Evolutionary conservation across 1,140 invertebrate genomes (phyloP), one percentile per base, ranked within the genome.

Genomic region (Sinella curviseta): DNA sequence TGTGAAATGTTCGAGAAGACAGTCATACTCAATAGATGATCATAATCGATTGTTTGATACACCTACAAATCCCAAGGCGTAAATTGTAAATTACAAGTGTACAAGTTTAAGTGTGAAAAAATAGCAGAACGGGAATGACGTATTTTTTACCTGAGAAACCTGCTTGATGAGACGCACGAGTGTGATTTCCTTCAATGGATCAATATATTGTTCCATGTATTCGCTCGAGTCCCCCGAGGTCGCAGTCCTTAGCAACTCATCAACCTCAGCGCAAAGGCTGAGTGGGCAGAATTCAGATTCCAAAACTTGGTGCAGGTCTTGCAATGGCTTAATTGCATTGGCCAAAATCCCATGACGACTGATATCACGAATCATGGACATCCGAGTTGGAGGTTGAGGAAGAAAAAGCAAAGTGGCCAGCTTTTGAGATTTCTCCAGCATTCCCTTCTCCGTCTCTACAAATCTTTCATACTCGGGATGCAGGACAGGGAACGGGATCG

Each of bases 391-490:
- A 12, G 96, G 95, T 84, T 95, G 95, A 16, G 92, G 91, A 0
- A 99, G 88, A 48, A 95, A 94, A 8, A 99, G 88, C 2, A 99
- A 88, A 0, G 95, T 92, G 0, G 97, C 95, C 30, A 99, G 88
- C 77, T 95, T 92, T 84, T 97, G 94, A 0, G 96, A 94, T 87
- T 98, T 98, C 85, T 97, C 95, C 81, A 96, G 89, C 0, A 96
- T 95, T 84, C 94, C 96, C 85, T 98, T 98, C 86, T 99, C 97
- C 1, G 95, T 96, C 87, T 99, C 97, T 78, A 99, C 95, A 77
- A 98, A 95, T 31, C 96, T 91, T 88, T 99, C 97, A 86, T 98
- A 98, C 86, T 98, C 95, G 0, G 97, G 96, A 86, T 98, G 94
- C 0, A 95, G 92, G 0, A 96, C 96, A 34, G 97, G 96, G 82